These are phyloP conservation scores for Aleadryas rufinucha DNA, from an alignment of 2,113 vertebrate species.

Conservation along the genomic window DNA sequence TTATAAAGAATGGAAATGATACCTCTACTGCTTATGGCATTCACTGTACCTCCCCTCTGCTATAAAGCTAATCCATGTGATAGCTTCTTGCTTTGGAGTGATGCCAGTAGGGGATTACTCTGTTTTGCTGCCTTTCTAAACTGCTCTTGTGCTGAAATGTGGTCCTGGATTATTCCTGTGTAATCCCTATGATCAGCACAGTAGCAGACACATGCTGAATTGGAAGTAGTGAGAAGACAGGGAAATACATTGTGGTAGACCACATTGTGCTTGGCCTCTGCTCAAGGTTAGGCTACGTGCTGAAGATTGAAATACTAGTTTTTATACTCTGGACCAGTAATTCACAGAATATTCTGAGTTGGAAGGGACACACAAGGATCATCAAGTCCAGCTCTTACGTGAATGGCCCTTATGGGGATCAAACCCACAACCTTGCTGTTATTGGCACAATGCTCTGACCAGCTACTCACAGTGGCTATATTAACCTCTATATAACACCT, in stretches of 20 bases:
- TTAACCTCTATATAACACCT: not conserved
- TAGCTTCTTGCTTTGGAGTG: not conserved
- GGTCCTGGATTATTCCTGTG: slow-evolving; percentile 18
- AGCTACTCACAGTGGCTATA: not conserved
- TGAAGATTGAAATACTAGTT: not conserved
- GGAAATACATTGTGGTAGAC: not conserved
- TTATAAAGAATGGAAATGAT: not conserved
- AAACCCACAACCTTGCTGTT: not conserved
- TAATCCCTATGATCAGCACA: not conserved
- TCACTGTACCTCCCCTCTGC: not conserved
- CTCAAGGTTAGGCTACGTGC: not conserved
- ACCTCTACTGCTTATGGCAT: not conserved
- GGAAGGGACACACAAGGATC: not conserved
- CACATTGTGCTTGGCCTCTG: not conserved
- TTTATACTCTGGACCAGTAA: not conserved
- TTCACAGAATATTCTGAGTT: not conserved
- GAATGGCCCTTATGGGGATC: not conserved
- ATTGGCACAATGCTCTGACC: not conserved
- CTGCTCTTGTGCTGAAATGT: not conserved
- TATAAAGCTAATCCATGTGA: not conserved
- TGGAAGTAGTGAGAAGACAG: not conserved
- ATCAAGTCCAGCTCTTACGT: rapidly evolving
- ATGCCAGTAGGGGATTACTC: not conserved
- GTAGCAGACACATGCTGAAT: not conserved
- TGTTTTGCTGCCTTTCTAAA: not conserved